Conservation (phyloP, 2,888 invertebrate species). For the Lottia gigantea region DNA sequence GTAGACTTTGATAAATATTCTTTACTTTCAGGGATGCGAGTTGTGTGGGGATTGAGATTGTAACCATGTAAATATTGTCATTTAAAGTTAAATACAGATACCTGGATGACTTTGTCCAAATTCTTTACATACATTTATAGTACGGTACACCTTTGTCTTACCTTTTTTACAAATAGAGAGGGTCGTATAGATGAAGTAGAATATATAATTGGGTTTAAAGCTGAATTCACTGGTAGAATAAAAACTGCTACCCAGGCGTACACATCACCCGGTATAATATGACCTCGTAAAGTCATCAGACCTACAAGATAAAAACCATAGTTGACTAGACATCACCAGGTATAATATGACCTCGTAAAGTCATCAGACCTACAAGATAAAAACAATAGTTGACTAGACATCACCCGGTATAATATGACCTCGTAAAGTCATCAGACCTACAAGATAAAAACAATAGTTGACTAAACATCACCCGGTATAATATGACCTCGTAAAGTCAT, state of each 20-base stretch:
- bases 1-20: too few relatives aligned
- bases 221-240: conserved; percentile 20
- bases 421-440: too few relatives aligned
- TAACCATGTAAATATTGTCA: neutral
- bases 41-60: neutral
- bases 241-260: conserved; percentile 24
- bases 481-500: too few relatives aligned
- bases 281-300: conserved; percentile 15
- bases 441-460: too few relatives aligned
- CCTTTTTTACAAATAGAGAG: neutral
- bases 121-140: too few relatives aligned
- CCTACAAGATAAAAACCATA: neutral
- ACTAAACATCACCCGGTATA: too few relatives aligned
- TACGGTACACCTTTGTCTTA: neutral
- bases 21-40: too few relatives aligned
- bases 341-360: neutral
- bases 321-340: neutral
- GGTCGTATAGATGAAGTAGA: conserved; percentile 13
- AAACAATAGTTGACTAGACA: too few relatives aligned
- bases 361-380: too few relatives aligned
- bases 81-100: too few relatives aligned
- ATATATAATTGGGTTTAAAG: conserved; percentile 21
- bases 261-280: conserved; percentile 13
- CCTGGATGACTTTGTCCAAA: too few relatives aligned
- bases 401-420: neutral